Conservation (phyloP, 2,888 invertebrate genomes). For the Eutolmus rufibarbis region DNA sequence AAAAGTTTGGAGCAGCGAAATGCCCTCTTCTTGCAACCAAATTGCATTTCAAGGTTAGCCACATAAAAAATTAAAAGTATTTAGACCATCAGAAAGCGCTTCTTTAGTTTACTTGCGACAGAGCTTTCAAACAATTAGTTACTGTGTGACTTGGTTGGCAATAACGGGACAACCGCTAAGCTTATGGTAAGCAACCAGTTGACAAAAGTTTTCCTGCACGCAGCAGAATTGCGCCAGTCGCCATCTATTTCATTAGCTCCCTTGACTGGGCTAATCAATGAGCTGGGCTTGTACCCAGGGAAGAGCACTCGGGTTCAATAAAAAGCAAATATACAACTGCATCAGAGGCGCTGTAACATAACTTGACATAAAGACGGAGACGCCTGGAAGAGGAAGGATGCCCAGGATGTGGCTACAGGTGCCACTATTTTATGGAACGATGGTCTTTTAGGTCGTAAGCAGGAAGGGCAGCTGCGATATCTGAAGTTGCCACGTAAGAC, state of each 20-base stretch:
- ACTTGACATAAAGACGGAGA: neutral
- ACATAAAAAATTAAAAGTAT: neutral
- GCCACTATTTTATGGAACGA: neutral
- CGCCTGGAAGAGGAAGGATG: neutral
- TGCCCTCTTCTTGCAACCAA: neutral
- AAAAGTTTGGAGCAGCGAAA: neutral
- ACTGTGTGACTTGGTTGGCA: neutral
- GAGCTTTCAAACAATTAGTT: neutral
- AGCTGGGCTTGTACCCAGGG: neutral
- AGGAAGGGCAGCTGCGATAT: neutral
- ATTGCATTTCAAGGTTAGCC: neutral
- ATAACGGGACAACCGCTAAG: neutral
- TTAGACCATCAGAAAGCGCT: neutral
- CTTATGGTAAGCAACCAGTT: neutral
- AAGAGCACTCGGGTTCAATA: neutral
- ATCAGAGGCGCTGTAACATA: neutral
- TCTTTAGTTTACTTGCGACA: neutral
- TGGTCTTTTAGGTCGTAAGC: neutral
- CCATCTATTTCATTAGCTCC: neutral
- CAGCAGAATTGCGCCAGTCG: neutral
- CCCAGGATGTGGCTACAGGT: neutral
- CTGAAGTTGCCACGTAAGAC: constrained; percentile 15
- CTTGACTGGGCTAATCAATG: neutral
- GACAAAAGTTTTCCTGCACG: neutral
- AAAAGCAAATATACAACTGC: neutral